These are phyloP conservation scores for Cyclura pinguis DNA, from an alignment of 2,797 vertebrate genomes.

Conservation along the genomic window DNA sequence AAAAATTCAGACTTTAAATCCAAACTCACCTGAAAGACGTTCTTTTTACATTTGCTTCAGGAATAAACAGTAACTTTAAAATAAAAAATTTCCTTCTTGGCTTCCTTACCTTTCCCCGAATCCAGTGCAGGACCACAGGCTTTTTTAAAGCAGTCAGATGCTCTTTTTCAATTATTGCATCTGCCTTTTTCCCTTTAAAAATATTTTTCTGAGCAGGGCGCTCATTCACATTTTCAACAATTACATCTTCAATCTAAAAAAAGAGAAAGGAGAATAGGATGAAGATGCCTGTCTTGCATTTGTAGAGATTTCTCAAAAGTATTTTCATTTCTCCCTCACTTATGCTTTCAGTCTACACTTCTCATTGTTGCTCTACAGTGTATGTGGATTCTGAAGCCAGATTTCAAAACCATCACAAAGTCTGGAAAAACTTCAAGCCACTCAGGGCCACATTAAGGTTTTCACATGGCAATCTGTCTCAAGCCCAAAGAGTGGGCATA, in stretches of 20 bases:
- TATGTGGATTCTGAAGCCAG: not conserved
- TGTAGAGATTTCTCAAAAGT: not conserved
- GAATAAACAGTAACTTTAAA: conserved; percentile 24
- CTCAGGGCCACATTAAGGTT: no score
- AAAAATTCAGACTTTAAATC: not conserved
- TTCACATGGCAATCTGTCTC: no score
- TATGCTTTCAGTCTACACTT: conserved; percentile 25
- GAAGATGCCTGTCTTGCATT: conserved; percentile 18
- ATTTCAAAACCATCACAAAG: conserved; percentile 34
- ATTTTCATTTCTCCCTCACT: conserved; percentile 18
- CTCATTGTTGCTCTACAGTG: not conserved
- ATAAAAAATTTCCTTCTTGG: not conserved
- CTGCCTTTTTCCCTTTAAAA: conserved; percentile 83
- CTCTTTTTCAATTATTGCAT: conserved; percentile 84
- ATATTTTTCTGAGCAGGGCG: conserved; percentile 85
- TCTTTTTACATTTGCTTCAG: conserved; percentile 1
- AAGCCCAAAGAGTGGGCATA: no score
- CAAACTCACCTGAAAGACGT: conserved; percentile 23
- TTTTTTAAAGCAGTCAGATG: conserved; percentile 85
- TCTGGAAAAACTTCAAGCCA: not conserved
- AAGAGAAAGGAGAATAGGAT: conserved; percentile 45
- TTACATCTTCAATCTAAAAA: conserved; percentile 89
- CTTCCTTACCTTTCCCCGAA: conserved; percentile 89
- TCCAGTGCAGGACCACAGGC: conserved; percentile 89
- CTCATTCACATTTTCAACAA: conserved; percentile 81